phyloP scores from a whole-genome alignment of 1,140 invertebrate genomes.

The Bombus confusus region DNA sequence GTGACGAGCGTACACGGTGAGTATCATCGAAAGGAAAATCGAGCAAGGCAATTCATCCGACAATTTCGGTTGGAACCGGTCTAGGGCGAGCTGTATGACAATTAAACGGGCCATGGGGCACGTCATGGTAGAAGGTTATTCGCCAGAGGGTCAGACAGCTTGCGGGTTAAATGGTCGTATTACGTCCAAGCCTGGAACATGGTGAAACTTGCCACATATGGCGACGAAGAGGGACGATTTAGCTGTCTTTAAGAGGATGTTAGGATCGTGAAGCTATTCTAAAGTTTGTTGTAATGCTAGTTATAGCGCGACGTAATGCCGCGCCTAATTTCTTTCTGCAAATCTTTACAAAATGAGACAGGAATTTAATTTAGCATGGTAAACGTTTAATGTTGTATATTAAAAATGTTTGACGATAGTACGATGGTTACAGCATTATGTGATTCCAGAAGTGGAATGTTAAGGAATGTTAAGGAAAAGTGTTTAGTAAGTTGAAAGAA shows the following conservation, averaged over 20 bases:
- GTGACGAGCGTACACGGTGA: background rate
- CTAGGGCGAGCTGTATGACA: background rate
- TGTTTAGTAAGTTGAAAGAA: no score
- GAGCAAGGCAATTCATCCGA: background rate
- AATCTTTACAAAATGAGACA: background rate
- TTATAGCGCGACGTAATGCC: background rate
- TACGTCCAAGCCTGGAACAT: conserved; percentile 38
- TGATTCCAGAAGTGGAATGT: no score
- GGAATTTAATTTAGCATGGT: background rate
- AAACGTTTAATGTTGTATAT: background rate
- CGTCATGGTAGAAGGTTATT: background rate
- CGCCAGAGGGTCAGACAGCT: conserved; percentile 9
- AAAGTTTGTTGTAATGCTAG: conserved; percentile 14
- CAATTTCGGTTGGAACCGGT: background rate
- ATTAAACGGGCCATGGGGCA: conserved; percentile 26
- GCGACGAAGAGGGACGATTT: conserved; percentile 16
- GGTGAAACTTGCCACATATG: conserved; percentile 54
- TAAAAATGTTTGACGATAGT: background rate
- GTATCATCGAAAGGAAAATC: background rate
- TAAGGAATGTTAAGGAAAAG: no score
- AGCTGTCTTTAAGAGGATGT: conserved; percentile 39
- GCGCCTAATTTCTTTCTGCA: conserved; percentile 16
- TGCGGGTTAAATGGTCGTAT: conserved; percentile 47
- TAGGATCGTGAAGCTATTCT: background rate
- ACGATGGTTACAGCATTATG: background rate